Evolutionary conservation across 2,888 invertebrate genomes (phyloP).

Genomic region (Synergus gifuensis): DNA sequence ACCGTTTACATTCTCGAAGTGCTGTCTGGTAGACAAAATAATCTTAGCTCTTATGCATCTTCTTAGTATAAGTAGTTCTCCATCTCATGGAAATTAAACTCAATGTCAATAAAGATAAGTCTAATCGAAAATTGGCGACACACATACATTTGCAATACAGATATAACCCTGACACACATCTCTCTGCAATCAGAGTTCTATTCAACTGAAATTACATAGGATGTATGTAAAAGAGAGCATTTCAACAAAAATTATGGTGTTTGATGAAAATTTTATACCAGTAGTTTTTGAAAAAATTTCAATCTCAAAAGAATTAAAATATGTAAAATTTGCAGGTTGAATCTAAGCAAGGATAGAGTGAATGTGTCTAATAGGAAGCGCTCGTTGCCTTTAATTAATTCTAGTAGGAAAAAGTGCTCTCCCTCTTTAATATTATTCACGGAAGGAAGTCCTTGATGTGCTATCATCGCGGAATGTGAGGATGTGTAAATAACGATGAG

Average conservation of each 20-base stretch:
- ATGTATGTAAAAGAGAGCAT: no score
- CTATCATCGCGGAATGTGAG: not conserved
- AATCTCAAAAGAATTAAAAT: no score
- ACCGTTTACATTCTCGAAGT: not conserved
- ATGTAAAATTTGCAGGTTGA: not conserved
- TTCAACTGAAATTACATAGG: no score
- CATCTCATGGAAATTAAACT: not conserved
- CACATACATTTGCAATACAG: not conserved
- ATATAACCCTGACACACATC: not conserved
- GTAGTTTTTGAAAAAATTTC: no score
- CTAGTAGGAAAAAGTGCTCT: constrained; percentile 18
- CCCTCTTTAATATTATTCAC: not conserved
- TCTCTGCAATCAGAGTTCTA: not conserved
- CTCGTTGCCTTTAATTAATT: constrained; percentile 26
- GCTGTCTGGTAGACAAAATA: constrained; percentile 35
- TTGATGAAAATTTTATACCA: no score
- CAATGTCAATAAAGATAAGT: not conserved
- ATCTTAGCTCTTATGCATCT: constrained; percentile 23
- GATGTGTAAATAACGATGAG: not conserved
- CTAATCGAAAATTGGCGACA: not conserved
- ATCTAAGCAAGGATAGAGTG: not conserved
- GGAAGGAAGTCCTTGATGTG: not conserved
- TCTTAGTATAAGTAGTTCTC: not conserved
- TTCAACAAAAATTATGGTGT: no score
- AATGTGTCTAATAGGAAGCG: constrained; percentile 9